These are phyloP conservation scores for Myrmecophaga tridactyla DNA, from an alignment of 2,113 vertebrate species.

Conservation along the genomic window DNA sequence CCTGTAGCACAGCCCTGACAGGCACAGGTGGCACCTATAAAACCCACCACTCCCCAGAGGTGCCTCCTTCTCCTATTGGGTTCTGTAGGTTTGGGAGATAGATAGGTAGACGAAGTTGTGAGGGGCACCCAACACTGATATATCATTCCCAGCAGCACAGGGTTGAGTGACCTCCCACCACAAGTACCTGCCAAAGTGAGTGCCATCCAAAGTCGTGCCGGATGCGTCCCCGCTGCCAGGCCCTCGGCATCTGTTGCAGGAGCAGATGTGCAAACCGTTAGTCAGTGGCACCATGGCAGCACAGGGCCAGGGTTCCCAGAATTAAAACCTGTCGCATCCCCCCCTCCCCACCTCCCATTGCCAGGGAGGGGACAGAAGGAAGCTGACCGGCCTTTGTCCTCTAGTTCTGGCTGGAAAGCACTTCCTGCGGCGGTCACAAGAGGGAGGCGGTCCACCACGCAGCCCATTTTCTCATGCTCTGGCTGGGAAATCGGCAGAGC, in stretches of 20 bases:
- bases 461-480: rapidly evolving
- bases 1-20: not conserved
- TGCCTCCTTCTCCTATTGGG: not conserved
- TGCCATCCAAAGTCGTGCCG: not conserved
- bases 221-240: not conserved
- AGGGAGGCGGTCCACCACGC: not conserved
- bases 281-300: not conserved
- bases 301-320: not conserved
- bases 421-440: slow-evolving; percentile 31
- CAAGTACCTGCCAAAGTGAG: not conserved
- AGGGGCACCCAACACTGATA: not conserved
- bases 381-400: not conserved
- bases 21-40: rapidly evolving
- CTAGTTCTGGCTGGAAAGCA: rapidly evolving
- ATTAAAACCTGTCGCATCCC: not conserved
- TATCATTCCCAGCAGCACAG: not conserved
- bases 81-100: rapidly evolving
- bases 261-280: not conserved
- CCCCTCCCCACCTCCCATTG: not conserved
- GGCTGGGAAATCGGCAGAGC: not conserved
- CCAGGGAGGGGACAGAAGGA: not conserved
- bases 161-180: not conserved
- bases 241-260: not conserved
- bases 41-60: not conserved
- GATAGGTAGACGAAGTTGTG: not conserved